Percentiles rank a stretch among this genome's conserved stretches.
Conservation (phyloP, 2,888 invertebrate genomes). For the Nemotelus pantherinus region DNA sequence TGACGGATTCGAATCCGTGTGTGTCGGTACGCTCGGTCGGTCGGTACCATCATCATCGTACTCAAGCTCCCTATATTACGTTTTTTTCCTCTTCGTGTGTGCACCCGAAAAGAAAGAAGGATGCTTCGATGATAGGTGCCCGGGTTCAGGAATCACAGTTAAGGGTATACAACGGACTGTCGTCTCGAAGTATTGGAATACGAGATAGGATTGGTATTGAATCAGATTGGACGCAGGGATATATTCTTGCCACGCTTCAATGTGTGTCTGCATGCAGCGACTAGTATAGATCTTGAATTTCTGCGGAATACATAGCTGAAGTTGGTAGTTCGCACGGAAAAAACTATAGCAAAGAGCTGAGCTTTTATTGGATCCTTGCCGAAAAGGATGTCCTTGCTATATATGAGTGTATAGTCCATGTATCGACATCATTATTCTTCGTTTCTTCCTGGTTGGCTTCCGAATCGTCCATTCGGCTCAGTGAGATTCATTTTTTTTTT, state of each 20-base stretch:
- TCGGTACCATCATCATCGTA: neutral
- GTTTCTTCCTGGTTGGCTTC: neutral
- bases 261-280: constrained; percentile 24
- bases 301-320: no score
- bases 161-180: neutral
- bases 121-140: constrained; percentile 40
- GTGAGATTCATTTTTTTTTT: constrained; percentile 6
- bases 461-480: constrained; percentile 14
- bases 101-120: constrained; percentile 3
- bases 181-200: constrained; percentile 36
- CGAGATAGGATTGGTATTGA: constrained; percentile 13
- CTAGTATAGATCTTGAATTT: neutral
- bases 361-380: constrained; percentile 43
- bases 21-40: neutral
- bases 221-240: constrained; percentile 30
- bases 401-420: constrained; percentile 5
- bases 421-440: constrained; percentile 32
- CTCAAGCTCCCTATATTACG: neutral
- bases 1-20: constrained; percentile 5
- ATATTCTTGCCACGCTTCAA: neutral
- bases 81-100: neutral
- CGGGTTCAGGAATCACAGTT: constrained; percentile 12
- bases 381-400: neutral
- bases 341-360: constrained; percentile 24
- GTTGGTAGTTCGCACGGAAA: neutral